Percentiles rank a stretch among this genome's conserved stretches.
phyloP scores from a whole-genome alignment of 2,113 vertebrate species.

The Stegastes partitus region DNA sequence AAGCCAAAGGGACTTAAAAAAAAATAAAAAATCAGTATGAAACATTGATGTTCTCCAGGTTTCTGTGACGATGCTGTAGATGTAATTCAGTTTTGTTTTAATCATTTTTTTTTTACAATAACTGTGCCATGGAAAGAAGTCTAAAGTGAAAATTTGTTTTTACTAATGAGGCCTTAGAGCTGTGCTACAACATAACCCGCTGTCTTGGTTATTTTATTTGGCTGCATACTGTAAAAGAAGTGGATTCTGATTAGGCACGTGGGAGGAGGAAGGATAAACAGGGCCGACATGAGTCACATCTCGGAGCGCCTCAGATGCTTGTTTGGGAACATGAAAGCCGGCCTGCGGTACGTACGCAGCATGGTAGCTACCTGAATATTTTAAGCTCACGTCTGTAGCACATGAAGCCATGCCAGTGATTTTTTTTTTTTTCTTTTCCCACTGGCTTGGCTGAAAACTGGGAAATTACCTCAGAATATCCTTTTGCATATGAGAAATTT shows the following conservation, averaged over 20 bases:
- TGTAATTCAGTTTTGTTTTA: slow-evolving; percentile 28
- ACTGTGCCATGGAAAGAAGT: slow-evolving; percentile 3
- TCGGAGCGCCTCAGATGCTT: background rate
- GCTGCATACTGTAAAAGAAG: slow-evolving; percentile 4
- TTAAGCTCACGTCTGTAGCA: slow-evolving; percentile 19
- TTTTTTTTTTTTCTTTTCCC: background rate
- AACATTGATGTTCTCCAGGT: slow-evolving; percentile 1
- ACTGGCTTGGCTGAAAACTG: slow-evolving; percentile 1
- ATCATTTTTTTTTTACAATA: background rate
- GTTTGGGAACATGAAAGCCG: slow-evolving; percentile 38
- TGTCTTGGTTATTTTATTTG: slow-evolving; percentile 21
- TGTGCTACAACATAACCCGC: background rate
- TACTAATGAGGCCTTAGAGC: slow-evolving; percentile 12
- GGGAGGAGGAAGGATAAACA: slow-evolving; percentile 1
- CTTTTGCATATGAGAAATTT: slow-evolving; percentile 1
- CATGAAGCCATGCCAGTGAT: background rate
- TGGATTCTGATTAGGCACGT: slow-evolving; percentile 13
- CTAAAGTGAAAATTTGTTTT: slow-evolving; percentile 6
- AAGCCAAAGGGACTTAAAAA: slow-evolving; percentile 63
- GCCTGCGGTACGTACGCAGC: slow-evolving; percentile 9
- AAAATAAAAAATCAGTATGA: slow-evolving; percentile 29
- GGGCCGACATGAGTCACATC: background rate
- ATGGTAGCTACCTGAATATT: slow-evolving; percentile 9
- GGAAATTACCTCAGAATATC: background rate
- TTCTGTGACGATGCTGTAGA: background rate